phyloP scores from a whole-genome alignment of 1,140 invertebrate genomes.

The Coelopa frigida region DNA sequence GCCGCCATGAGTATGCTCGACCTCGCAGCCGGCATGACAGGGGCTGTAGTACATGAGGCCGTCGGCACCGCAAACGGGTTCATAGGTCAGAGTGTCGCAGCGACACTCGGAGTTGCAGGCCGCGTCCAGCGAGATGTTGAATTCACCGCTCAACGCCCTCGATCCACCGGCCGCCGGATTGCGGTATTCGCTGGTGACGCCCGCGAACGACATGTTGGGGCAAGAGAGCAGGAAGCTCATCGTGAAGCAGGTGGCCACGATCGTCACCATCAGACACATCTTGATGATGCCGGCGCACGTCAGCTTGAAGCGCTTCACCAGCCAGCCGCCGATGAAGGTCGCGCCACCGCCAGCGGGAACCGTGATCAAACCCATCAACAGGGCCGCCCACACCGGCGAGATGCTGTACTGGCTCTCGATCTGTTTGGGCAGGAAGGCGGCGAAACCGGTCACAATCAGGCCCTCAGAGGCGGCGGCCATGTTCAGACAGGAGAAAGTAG shows the following conservation, averaged over 20 bases:
- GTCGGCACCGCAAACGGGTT: conserved; percentile 67
- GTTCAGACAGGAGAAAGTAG: conserved; percentile 74
- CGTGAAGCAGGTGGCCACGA: conserved; percentile 53
- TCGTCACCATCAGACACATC: conserved; percentile 58
- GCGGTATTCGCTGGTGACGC: conserved; percentile 57
- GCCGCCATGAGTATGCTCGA: conserved; percentile 40
- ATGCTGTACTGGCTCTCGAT: conserved; percentile 79
- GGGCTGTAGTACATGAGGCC: conserved; percentile 76
- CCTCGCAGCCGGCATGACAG: conserved; percentile 71
- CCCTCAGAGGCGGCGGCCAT: conserved; percentile 72
- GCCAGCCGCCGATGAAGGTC: conserved; percentile 71
- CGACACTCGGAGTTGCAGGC: conserved; percentile 59
- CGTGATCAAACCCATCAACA: conserved; percentile 66
- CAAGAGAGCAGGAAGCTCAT: conserved; percentile 67
- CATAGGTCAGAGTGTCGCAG: conserved; percentile 51
- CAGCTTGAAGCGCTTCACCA: conserved; percentile 68
- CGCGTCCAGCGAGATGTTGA: conserved; percentile 34
- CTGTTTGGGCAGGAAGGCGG: conserved; percentile 74
- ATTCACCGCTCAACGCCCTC: conserved; percentile 6
- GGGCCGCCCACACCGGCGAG: conserved; percentile 61
- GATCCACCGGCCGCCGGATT: neutral
- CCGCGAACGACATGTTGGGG: conserved; percentile 64
- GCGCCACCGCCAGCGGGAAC: conserved; percentile 69
- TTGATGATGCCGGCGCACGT: conserved; percentile 67
- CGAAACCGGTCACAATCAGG: conserved; percentile 69